These are phyloP conservation scores for Passer domesticus DNA, from an alignment of 2,113 vertebrate genomes.

Conservation along the genomic window DNA sequence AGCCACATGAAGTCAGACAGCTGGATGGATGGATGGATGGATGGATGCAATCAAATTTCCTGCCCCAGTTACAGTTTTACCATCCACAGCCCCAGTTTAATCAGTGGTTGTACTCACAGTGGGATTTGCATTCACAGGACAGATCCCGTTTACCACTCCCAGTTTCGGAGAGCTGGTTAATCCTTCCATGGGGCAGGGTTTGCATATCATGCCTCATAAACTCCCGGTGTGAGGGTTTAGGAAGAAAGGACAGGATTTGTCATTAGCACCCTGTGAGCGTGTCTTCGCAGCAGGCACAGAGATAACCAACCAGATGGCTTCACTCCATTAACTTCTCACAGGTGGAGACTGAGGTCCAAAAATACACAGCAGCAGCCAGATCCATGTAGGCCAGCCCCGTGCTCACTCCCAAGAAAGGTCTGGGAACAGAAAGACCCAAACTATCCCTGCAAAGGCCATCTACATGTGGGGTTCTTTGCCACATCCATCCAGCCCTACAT, in stretches of 20 bases:
- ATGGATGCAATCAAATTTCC: conserved; percentile 34
- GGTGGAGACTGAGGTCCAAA: background rate
- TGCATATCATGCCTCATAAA: conserved; percentile 3
- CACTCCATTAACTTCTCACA: conserved; percentile 19
- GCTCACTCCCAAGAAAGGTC: background rate
- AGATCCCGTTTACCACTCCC: background rate
- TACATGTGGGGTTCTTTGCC: background rate
- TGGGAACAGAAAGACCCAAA: background rate
- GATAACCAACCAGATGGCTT: conserved; percentile 9
- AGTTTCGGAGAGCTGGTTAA: conserved; percentile 17
- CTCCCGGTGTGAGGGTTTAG: background rate
- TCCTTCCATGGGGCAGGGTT: background rate
- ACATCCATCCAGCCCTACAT: background rate
- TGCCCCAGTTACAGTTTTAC: background rate
- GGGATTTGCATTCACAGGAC: conserved; percentile 2
- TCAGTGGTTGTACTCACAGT: background rate
- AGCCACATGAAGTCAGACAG: background rate
- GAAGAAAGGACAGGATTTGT: background rate
- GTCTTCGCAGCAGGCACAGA: background rate
- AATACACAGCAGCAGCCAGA: background rate
- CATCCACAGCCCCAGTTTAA: background rate
- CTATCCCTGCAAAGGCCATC: background rate
- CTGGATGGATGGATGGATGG: background rate
- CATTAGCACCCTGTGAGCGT: rapidly evolving
- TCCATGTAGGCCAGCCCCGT: background rate